Evolutionary conservation across 2,888 invertebrate genomes (phyloP), one percentile per base, ranked within the genome.

Genomic region (Melanargia galathea): DNA sequence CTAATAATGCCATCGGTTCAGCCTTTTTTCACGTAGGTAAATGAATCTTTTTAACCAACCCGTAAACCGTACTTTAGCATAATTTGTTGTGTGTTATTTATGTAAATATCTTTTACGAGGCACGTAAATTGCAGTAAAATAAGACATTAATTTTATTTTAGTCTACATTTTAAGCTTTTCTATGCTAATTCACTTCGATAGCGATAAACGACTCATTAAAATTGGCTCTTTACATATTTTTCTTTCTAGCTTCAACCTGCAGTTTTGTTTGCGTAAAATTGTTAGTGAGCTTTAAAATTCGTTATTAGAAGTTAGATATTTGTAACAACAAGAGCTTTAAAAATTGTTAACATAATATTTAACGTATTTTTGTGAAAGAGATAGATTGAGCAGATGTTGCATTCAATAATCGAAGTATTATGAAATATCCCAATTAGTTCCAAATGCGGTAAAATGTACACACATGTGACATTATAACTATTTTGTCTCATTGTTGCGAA

Each of bases 351-450:
- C 7, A 52, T 20, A 20, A 20, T 18, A 11, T 51, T 51, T 54
- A 54, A 54, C 54, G 54, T 40, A 40, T 40, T 54, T 38, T 40
- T 55, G 24, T 43, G 43, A 57, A 45, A 57, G 26, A 58, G 48
- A 58, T 58, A 58, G 11, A 60, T 57, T 52, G 52, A 58, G 80
- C 90, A 91, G 91, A 91, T 91, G 90, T 87, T 83, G 71, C 80
- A 70, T 82, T 77, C 77, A 83, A 84, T 83, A 85, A 85, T 82
- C 75, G 77, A 77, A 71, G 75, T 79, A 80, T 86, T 85, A 86
- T 84, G 82, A 81, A 87, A 90, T 85, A 85, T 87, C 81, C 79
- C 90, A 90, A 91, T 91, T 91, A 91, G 90, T 91, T 87, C 86
- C 88, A 83, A 90, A 87, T 80, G 86, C 84, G 83, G 82, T 84